Evolutionary conservation across 2,797 vertebrate species (phyloP), one percentile per base, ranked within the genome.

Genomic region (Danio kyathit): DNA sequence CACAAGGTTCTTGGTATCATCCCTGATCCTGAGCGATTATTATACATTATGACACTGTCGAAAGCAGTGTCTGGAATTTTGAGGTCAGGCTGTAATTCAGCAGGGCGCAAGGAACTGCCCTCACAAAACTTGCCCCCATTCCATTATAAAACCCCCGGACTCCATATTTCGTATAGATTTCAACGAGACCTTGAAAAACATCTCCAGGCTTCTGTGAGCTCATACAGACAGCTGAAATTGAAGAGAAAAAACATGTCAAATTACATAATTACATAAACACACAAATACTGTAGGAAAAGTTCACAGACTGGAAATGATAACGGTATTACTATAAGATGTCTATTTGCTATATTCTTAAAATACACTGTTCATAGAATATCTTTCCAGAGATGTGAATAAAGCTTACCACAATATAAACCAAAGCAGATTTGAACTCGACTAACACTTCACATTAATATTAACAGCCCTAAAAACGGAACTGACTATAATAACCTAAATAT

Each of bases 71-170:
- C 87, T 94, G 93, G 85, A 95, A 89, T 80, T 86, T 89, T 75
- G 86, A 90, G 21, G 90, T 92, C 76, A 95, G 87, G 38, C 89
- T 92, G 86, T 91, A 93, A 88, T 95, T 94, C 14, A 95, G 90
- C 74, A 94, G 81, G 46, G 90, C 91, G 75, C 94, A 94, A 0
- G 94, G 94, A 75, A 94, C 67, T 2, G 93, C 93, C 65, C 93
- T 89, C 63, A 92, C 82, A 6, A 95, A 95, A 82, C 93, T 95
- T 38, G 93, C 91, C 48, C 91, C 93, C 93, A 95, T 91, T 14
- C 93, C 93, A 5, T 87, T 92, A 86, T 93, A 95, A 87, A 91
- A 94, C 46, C 93, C 94, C 84, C 86, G 85, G 48, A 94, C 66
- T 84, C 94, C 94, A 40, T 70, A 57, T 82, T 86, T 89, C 38